Evolutionary conservation across 2,113 vertebrate genomes (phyloP), one percentile per base, ranked within the genome.

Genomic region (Ochotona curzoniae): DNA sequence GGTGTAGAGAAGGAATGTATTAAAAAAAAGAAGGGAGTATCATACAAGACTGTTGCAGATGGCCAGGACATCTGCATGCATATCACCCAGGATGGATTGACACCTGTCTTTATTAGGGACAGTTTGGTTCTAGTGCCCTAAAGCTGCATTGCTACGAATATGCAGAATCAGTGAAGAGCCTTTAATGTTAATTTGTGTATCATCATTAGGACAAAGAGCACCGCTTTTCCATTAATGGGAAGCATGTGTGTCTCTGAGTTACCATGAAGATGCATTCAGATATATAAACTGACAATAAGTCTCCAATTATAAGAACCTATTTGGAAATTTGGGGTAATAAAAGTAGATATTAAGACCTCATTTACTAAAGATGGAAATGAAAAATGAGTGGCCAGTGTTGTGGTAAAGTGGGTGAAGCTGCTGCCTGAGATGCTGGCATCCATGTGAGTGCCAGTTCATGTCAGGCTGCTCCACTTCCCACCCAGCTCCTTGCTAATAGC

Each of bases 361-460:
- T 81, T 79, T 82, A 87, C 35, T 78, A 69, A 94, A 74, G 60
- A 83, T 64, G 51, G 91, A 93, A 91, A 83, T 83, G 8, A 91
- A 90, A 85, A 49, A 57, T 57, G 54, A 54, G 14, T 15, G 54
- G 54, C 13, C 54, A 13, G 54, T 2, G 54, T 57, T 57, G 54
- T 57, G 54, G 54, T 57, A 17, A 15, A 12, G 54, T 57, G 54
- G 54, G 54, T 57, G 17, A 57, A 57, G 54, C 54, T 57, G 54
- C 2, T 17, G 54, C 54, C 54, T 44, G 38, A 4, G 38, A 44
- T 44, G 38, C 38, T 44, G 38, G 38, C 38, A 44, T 44, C 38
- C 38, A 44, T 44, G 38, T 44, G 38, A 57, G 54, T 17, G 17
- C 54, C 54, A 57, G 54, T 57, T 57, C 17, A 44, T 57, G 54